Conservation (phyloP, 2,888 invertebrate genomes). For the Anticlea derivata region DNA sequence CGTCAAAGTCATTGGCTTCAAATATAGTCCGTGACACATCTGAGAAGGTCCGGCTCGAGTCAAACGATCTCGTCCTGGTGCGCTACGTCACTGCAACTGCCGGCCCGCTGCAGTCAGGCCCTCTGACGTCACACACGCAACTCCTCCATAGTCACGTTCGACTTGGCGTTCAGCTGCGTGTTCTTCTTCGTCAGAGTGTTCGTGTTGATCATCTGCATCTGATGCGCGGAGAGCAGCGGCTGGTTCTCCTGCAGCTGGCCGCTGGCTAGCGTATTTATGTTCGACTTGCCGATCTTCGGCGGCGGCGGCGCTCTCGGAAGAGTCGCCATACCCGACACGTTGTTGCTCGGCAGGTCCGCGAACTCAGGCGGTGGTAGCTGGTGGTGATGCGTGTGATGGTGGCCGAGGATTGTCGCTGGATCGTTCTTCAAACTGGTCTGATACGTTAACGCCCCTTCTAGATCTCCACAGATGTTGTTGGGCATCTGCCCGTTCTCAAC, state of each 20-base stretch:
- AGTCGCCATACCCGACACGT: conserved; percentile 81
- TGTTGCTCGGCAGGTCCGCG: conserved; percentile 90
- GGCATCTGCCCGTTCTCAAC: conserved; percentile 95
- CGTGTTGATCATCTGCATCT: conserved; percentile 90
- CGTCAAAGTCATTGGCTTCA: conserved; percentile 21
- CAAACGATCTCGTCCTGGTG: conserved; percentile 81
- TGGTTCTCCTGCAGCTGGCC: conserved; percentile 87
- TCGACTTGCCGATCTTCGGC: conserved; percentile 87
- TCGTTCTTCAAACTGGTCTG: conserved; percentile 86
- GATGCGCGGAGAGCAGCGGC: conserved; percentile 88
- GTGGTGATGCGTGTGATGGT: conserved; percentile 91
- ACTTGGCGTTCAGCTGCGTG: conserved; percentile 85
- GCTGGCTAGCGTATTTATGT: conserved; percentile 82
- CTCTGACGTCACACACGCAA: conserved; percentile 91
- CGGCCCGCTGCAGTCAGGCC: conserved; percentile 82
- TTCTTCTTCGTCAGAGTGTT: conserved; percentile 91
- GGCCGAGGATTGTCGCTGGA: conserved; percentile 88
- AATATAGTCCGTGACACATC: conserved; percentile 74
- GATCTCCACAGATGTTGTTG: conserved; percentile 93
- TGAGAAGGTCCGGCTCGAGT: conserved; percentile 82
- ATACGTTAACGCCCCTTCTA: conserved; percentile 84
- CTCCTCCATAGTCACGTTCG: conserved; percentile 89
- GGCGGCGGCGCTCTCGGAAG: conserved; percentile 90
- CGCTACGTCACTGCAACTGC: conserved; percentile 79
- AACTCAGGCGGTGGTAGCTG: conserved; percentile 93